Evolutionary conservation across 2,797 vertebrate genomes (phyloP), one percentile per base, ranked within the genome.

Genomic region (Microctenopoma stevenorrisi): DNA sequence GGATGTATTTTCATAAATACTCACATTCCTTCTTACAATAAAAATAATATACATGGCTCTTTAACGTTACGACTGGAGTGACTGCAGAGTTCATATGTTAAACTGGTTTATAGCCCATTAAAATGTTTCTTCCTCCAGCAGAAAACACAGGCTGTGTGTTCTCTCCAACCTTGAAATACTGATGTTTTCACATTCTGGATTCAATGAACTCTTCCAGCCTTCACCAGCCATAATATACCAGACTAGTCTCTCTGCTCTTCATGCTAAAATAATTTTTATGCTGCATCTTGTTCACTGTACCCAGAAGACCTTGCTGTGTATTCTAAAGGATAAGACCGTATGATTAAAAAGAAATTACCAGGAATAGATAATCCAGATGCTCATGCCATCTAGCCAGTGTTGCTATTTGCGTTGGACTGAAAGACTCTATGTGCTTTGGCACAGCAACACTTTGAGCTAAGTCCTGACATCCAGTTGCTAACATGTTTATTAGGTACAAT

Each of bases 1-100:
- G 4, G 26, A 55, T n/a, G 12, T 28, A 11, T 38, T 26, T 42
- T 63, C 60, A 15, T 40, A 50, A 50, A 63, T 61, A n/a, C 12
- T 56, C 5, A 46, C 12, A 58, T 12, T 2, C 13, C 9, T 56
- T 43, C 44, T 30, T 46, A 16, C 4, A 26, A 13, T 37, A 42
- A 16, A 62, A n/a, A 33, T 12, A 18, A 48, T 42, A 43, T 30
- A 16, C 12, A 22, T 16, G 7, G 26, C 26, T 5, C 9, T 52
- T 3, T 30, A 35, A 35, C 25, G 38, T 18, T 28, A 37, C 26
- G 10, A 7, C 22, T 38, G 13, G 7, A 52, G 38, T 53, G 14
- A 40, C 37, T 38, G 22, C 12, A 49, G 14, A 5, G 44, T 46
- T 46, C n/a, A 46, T 46, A n/a, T 9, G 43, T 46, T 46, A 7